phyloP scores from a whole-genome alignment of 2,113 vertebrate species.

The Spizaetus ornatus region DNA sequence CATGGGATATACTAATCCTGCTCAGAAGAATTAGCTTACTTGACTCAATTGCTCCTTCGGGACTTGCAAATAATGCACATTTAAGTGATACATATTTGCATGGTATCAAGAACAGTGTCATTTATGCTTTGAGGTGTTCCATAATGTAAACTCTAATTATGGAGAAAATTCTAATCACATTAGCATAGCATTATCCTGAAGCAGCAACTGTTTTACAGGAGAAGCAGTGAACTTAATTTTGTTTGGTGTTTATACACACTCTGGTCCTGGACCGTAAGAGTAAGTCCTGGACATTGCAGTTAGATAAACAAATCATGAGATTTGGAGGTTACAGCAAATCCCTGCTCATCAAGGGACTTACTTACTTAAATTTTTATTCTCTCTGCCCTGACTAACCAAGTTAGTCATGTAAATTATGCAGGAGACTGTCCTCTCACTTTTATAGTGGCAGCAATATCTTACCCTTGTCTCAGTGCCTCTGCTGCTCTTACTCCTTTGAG shows the following conservation, averaged over 20 bases:
- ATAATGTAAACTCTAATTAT: constrained; percentile 2
- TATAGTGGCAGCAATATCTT: accelerated
- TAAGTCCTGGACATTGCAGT: background rate
- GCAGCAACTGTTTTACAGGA: background rate
- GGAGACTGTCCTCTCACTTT: background rate
- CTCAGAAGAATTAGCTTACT: constrained; percentile 52
- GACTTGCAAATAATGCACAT: constrained; percentile 36
- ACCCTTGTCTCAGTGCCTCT: background rate
- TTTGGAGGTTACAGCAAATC: background rate
- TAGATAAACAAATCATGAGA: background rate
- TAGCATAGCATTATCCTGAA: background rate
- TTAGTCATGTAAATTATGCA: background rate
- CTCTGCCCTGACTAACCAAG: background rate
- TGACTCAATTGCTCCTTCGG: constrained; percentile 18
- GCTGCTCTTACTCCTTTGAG: background rate
- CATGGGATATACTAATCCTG: constrained; percentile 42
- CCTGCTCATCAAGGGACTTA: background rate
- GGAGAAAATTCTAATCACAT: constrained; percentile 24
- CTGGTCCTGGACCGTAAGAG: background rate
- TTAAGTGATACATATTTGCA: background rate
- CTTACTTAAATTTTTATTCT: background rate
- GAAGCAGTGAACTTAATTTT: background rate
- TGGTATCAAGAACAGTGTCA: constrained; percentile 25
- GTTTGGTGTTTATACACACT: background rate
- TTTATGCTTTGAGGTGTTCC: constrained; percentile 24